These are phyloP conservation scores for Leptopilina myrica DNA, from an alignment of 2,888 invertebrate species.

Conservation along the genomic window DNA sequence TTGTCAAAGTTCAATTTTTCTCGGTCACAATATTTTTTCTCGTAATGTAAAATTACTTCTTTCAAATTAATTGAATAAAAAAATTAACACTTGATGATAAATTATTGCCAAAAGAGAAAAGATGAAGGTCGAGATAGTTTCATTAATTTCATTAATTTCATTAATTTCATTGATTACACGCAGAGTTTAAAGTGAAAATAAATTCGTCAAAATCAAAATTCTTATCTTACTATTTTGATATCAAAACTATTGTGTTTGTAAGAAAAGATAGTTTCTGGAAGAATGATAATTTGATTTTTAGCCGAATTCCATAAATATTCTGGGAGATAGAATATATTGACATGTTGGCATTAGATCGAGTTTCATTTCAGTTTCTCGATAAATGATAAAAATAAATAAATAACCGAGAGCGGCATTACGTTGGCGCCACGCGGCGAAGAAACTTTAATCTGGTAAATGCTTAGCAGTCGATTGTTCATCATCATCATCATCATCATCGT, in stretches of 20 bases:
- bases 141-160: neutral
- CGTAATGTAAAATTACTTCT: neutral
- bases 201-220: neutral
- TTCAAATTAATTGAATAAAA: neutral
- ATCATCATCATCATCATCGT: neutral
- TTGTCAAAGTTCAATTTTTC: too few relatives aligned
- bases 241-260: too few relatives aligned
- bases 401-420: conserved; percentile 8
- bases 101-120: conserved; percentile 14
- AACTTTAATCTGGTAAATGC: conserved; percentile 21
- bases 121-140: conserved; percentile 24
- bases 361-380: conserved; percentile 1
- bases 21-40: too few relatives aligned
- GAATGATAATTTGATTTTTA: too few relatives aligned
- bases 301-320: too few relatives aligned
- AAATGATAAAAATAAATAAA: conserved; percentile 24
- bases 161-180: neutral
- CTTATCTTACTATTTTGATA: neutral
- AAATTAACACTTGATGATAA: neutral
- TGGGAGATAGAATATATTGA: too few relatives aligned
- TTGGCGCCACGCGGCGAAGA: conserved; percentile 39
- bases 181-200: conserved; percentile 9
- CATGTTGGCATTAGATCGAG: too few relatives aligned
- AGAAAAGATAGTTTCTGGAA: too few relatives aligned
- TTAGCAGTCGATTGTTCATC: conserved; percentile 37